These are phyloP conservation scores for Poeciliopsis retropinna DNA, from an alignment of 2,113 vertebrate genomes.

Conservation along the genomic window DNA sequence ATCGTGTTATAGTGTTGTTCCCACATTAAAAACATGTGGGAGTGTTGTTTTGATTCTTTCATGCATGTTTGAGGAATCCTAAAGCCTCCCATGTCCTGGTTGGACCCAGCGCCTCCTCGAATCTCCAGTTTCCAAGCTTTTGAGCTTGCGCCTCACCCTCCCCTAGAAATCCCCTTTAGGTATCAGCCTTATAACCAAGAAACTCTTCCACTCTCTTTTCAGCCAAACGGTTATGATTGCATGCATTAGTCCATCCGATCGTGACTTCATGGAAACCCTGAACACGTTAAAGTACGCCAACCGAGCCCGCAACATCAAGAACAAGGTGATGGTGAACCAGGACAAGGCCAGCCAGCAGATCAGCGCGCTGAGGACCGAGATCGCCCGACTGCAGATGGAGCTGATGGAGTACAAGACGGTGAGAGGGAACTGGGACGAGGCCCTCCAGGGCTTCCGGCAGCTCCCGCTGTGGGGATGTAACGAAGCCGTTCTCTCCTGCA, in stretches of 20 bases:
- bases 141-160: too few species aligned
- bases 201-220: too few species aligned
- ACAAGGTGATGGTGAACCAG: conserved; percentile 96
- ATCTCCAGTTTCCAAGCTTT: too few species aligned
- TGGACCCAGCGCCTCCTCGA: too few species aligned
- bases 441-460: not conserved
- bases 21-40: too few species aligned
- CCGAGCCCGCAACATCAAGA: conserved; percentile 96
- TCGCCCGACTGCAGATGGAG: conserved; percentile 94
- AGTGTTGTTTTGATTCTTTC: too few species aligned
- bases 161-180: too few species aligned
- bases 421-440: conserved; percentile 43
- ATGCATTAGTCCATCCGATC: conserved; percentile 95
- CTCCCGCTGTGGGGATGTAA: not conserved
- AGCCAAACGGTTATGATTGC: conserved; percentile 99
- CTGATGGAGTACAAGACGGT: conserved; percentile 99
- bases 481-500: conserved; percentile 44
- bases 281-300: conserved; percentile 97
- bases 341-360: conserved; percentile 98
- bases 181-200: too few species aligned
- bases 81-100: too few species aligned
- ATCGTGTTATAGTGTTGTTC: too few species aligned
- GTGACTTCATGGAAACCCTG: conserved; percentile 98
- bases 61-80: too few species aligned
- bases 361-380: conserved; percentile 91